Evolutionary conservation across 2,113 vertebrate genomes (phyloP).

Genomic region (Menura novaehollandiae): DNA sequence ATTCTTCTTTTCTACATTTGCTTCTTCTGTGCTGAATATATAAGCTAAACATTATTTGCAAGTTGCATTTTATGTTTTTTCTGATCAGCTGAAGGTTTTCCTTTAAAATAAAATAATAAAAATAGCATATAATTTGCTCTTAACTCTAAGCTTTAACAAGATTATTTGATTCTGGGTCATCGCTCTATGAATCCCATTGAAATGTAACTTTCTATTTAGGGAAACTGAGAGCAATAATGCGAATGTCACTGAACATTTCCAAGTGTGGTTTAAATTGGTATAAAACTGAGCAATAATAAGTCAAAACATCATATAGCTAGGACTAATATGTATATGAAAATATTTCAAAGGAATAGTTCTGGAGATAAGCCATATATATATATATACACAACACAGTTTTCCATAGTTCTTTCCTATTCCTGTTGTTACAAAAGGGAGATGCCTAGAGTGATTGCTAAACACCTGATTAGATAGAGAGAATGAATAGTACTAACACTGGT

Average conservation of each 20-base stretch:
- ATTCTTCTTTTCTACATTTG: neutral
- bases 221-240: neutral
- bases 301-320: neutral
- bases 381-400: neutral
- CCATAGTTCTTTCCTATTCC: neutral
- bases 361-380: neutral
- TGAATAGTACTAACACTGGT: neutral
- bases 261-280: neutral
- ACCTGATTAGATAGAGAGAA: neutral
- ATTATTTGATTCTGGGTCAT: neutral
- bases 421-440: neutral
- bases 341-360: neutral
- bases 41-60: neutral
- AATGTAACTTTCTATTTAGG: neutral
- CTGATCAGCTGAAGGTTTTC: neutral
- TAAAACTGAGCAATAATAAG: neutral
- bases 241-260: neutral
- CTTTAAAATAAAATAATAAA: neutral
- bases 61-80: neutral
- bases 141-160: neutral
- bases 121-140: neutral
- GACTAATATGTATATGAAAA: neutral
- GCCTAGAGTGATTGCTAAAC: neutral
- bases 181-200: neutral
- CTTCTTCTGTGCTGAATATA: neutral